These are phyloP conservation scores for Adelognathus sp. DNA, from an alignment of 2,888 invertebrate species.

Conservation along the genomic window DNA sequence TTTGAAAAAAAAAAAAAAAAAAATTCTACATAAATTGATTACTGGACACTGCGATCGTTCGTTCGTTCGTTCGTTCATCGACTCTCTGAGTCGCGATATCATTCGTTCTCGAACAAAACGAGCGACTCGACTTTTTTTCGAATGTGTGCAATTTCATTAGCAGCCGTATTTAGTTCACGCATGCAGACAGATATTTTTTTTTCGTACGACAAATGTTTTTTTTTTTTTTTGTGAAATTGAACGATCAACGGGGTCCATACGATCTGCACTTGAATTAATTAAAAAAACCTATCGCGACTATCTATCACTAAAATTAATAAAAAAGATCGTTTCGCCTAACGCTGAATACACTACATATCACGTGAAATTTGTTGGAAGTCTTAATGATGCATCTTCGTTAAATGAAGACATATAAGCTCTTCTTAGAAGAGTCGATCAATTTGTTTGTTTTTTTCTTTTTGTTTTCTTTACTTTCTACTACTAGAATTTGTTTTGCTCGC, in stretches of 20 bases:
- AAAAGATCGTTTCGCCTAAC: constrained; percentile 61
- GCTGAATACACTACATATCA: constrained; percentile 70
- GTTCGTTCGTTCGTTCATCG: constrained; percentile 11
- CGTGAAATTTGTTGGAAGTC: constrained; percentile 76
- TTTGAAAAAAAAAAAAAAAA: constrained; percentile 3
- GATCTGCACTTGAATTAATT: constrained; percentile 62
- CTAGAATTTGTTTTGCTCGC: constrained; percentile 71
- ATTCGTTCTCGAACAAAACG: constrained; percentile 1
- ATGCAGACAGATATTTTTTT: background rate
- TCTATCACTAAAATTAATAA: constrained; percentile 57
- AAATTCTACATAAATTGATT: background rate
- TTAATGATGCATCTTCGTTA: constrained; percentile 74
- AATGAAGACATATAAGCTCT: constrained; percentile 72
- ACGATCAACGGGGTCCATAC: constrained; percentile 64
- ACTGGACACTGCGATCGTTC: constrained; percentile 13
- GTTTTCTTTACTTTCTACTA: constrained; percentile 50
- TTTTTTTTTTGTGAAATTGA: constrained; percentile 31
- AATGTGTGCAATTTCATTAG: constrained; percentile 13
- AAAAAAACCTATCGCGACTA: constrained; percentile 60
- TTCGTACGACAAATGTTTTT: background rate
- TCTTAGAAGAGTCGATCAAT: constrained; percentile 69
- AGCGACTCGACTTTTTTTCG: background rate
- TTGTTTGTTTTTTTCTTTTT: constrained; percentile 19
- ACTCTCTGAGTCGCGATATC: constrained; percentile 15
- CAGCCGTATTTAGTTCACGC: constrained; percentile 22